These are phyloP conservation scores for sheep (Ovis aries) DNA, from an alignment of 2,113 vertebrate genomes.

Conservation along the genomic window ARS-UI_Ramb_v3.0 NC_056061.1:11395501-11396000, in stretches of 20 bases:
- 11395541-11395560: not conserved
- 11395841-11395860: not conserved
- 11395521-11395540: not conserved
- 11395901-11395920: not conserved
- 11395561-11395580: not conserved
- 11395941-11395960: not conserved
- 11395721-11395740: not conserved
- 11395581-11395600: not conserved
- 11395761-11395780: not conserved
- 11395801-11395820: not conserved
- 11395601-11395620: not conserved
- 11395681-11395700: not conserved
- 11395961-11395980: not conserved
- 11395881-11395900: not conserved
- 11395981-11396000: not conserved
- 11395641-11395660: not conserved
- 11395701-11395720: not conserved
- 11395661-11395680: not conserved
- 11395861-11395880: not conserved
- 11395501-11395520: not conserved
- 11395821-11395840: not conserved
- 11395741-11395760: not conserved
- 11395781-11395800: not conserved
- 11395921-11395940: not conserved
- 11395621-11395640: not conserved